Conservation (phyloP, 2,888 invertebrate genomes). For the Apodemia zela region DNA sequence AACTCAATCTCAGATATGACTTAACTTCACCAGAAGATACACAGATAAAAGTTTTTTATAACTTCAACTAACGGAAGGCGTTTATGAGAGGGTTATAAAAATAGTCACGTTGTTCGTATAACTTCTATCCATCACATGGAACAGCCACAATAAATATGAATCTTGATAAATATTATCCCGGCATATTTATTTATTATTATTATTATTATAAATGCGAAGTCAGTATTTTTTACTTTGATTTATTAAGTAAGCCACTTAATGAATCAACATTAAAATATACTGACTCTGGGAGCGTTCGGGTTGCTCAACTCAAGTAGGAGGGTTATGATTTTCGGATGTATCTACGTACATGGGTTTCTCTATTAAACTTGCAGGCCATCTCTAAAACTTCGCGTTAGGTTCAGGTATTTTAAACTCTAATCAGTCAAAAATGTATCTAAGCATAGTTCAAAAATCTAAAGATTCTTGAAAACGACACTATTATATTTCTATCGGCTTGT, state of each 20-base stretch:
- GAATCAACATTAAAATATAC: too few species aligned
- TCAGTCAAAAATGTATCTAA: too few species aligned
- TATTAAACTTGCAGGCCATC: too few species aligned
- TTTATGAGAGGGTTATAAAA: conserved; percentile 12
- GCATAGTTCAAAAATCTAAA: too few species aligned
- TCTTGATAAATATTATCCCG: conserved; percentile 7
- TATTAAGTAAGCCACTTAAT: neutral
- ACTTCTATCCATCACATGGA: neutral
- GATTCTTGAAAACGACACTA: too few species aligned
- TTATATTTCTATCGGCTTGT: too few species aligned
- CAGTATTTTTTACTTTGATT: neutral
- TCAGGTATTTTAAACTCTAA: too few species aligned
- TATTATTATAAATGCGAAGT: conserved; percentile 2
- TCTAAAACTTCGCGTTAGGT: too few species aligned
- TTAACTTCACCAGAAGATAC: neutral
- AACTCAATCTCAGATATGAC: neutral
- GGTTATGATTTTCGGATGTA: too few species aligned
- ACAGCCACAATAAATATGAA: neutral
- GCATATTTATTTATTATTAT: too few species aligned
- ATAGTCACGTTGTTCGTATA: conserved; percentile 7
- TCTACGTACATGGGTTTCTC: too few species aligned
- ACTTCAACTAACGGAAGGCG: conserved; percentile 4
- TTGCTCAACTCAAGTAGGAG: neutral
- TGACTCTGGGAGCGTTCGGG: neutral
- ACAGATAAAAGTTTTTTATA: conserved; percentile 13